phyloP scores from a whole-genome alignment of 1,140 invertebrate genomes.

The Diachasma alloeum region DNA sequence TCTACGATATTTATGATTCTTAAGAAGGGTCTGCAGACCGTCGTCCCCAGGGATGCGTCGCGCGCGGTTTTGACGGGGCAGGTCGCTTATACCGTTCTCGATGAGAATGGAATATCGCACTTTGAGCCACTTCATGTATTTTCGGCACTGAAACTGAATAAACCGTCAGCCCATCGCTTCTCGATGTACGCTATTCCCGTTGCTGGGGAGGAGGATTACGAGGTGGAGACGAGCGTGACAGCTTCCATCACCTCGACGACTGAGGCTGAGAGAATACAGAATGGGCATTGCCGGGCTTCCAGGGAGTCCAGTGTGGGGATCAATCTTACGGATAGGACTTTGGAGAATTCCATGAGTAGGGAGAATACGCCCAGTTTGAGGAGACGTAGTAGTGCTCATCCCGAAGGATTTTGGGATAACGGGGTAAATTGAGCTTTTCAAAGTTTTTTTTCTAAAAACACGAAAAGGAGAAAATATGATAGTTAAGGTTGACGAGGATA shows the following conservation, averaged over 20 bases:
- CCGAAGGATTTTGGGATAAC: conserved; percentile 38
- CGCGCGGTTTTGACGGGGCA: conserved; percentile 77
- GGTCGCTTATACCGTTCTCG: conserved; percentile 78
- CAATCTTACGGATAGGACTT: conserved; percentile 41
- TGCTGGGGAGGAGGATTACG: conserved; percentile 65
- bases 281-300: conserved; percentile 36
- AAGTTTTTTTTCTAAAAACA: background rate
- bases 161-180: conserved; percentile 71
- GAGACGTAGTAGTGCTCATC: conserved; percentile 48
- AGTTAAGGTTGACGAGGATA: no score
- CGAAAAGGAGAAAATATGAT: no score
- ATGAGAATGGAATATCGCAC: conserved; percentile 78
- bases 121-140: conserved; percentile 81
- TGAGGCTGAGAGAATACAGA: conserved; percentile 45
- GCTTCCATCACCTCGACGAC: conserved; percentile 48
- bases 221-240: conserved; percentile 51
- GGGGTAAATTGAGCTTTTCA: conserved; percentile 46
- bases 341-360: conserved; percentile 46
- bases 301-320: conserved; percentile 44
- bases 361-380: conserved; percentile 61
- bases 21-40: conserved; percentile 78
- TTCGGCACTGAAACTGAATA: conserved; percentile 72
- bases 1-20: conserved; percentile 75
- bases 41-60: conserved; percentile 78
- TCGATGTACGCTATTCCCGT: conserved; percentile 73